These are phyloP conservation scores for Mythimna vitellina DNA, from an alignment of 2,888 invertebrate species.

Conservation along the genomic window DNA sequence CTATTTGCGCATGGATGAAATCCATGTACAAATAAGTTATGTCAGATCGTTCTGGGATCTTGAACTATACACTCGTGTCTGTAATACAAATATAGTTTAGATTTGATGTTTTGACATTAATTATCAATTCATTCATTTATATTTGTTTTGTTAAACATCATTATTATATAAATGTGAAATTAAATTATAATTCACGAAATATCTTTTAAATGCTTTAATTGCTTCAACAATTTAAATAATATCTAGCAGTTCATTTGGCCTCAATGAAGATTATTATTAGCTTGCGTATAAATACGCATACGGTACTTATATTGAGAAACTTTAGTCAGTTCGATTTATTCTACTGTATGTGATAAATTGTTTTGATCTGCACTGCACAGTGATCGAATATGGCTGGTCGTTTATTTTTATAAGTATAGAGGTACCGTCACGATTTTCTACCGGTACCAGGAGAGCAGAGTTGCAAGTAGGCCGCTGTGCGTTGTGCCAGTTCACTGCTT, in stretches of 20 bases:
- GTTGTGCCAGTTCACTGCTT: conserved; percentile 26
- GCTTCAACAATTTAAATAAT: neutral
- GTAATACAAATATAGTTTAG: conserved; percentile 4
- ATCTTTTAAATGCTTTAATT: neutral
- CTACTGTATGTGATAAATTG: conserved; percentile 32
- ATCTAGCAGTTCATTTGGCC: neutral
- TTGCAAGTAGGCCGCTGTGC: conserved; percentile 17
- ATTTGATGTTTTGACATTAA: neutral
- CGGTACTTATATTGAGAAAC: conserved; percentile 29
- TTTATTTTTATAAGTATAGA: conserved; percentile 47
- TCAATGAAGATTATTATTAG: conserved; percentile 19
- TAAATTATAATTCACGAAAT: neutral
- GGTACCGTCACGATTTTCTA: conserved; percentile 39
- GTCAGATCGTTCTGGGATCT: too few relatives aligned
- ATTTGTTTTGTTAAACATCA: neutral
- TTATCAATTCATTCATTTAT: neutral
- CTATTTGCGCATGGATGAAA: too few relatives aligned
- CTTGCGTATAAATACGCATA: conserved; percentile 14
- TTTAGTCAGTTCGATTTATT: conserved; percentile 28
- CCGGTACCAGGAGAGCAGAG: conserved; percentile 27
- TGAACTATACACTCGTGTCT: too few relatives aligned
- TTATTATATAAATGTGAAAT: neutral
- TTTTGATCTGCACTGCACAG: conserved; percentile 44
- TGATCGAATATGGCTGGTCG: conserved; percentile 35
- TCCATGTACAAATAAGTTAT: too few relatives aligned